These are phyloP conservation scores for Ametastegia equiseti DNA, from an alignment of 2,888 invertebrate species.

Conservation along the genomic window DNA sequence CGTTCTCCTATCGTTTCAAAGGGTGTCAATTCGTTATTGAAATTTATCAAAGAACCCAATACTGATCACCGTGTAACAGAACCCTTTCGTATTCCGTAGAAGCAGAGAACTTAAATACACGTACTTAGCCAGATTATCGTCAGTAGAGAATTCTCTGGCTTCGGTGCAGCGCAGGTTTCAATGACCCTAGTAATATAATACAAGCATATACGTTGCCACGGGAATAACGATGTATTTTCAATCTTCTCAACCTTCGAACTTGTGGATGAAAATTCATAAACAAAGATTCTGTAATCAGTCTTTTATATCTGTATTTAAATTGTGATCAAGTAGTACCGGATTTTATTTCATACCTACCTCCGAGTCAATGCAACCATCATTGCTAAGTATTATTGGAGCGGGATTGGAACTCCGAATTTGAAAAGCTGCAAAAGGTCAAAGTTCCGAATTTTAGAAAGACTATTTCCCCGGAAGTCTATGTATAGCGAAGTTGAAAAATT, in stretches of 20 bases:
- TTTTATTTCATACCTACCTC: too few species aligned
- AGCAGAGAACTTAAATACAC: background rate
- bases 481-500: too few species aligned
- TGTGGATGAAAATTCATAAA: too few species aligned
- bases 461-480: too few species aligned
- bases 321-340: too few species aligned
- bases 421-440: too few species aligned
- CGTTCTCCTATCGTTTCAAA: background rate
- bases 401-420: too few species aligned
- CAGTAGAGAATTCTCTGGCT: conserved; percentile 23
- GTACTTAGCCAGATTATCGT: conserved; percentile 15
- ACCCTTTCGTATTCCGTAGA: conserved; percentile 17
- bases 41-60: background rate
- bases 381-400: too few species aligned
- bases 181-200: conserved; percentile 18
- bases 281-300: too few species aligned
- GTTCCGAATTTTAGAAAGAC: too few species aligned
- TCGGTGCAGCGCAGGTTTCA: conserved; percentile 33
- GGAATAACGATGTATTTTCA: background rate
- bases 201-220: background rate
- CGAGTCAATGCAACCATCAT: too few species aligned
- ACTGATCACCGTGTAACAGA: background rate
- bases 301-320: too few species aligned
- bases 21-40: background rate
- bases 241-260: background rate